Evolutionary conservation across 1,140 invertebrate species (phyloP), one percentile per base, ranked within the genome.

Genomic region (Anagrus nilaparvatae): DNA sequence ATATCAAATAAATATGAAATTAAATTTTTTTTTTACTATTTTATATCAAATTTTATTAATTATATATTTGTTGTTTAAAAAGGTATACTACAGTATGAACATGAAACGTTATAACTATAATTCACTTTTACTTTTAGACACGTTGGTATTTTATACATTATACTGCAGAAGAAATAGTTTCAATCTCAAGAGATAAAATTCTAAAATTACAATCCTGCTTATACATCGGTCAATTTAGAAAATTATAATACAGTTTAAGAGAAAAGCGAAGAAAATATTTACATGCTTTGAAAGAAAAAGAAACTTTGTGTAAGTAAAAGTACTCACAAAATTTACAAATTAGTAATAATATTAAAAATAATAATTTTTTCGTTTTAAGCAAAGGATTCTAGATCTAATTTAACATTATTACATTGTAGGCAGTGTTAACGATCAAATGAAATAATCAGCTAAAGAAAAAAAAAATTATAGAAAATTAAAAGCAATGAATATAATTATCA

Each of bases 161-260:
- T 56, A 90, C 89, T 1, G 81, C 82, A 0, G 86, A 93, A 56
- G 89, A 94, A 64, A 82, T 86, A 1, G 79, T 86, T 7, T 71
- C 75, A 35, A 79, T 90, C 33, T 76, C 86, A 1, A 71, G 80
- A 47, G 77, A 82, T 39, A 87, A 87, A 55, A 60, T 94, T 41
- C 77, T 81, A 7, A 71, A 79, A 32, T 64, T 95, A 7, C 87
- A 92, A 54, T 74, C 78, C 0, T 68, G 24, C 12, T 69, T 92
- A n/a, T 95, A 94, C 53, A 80, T 87, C 32, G 78, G 83, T 21
- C 86, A 94, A 58, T 84, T 87, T 56, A 76, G 78, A 52, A 70
- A 84, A 39, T 64, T 93, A 24, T 76, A 84, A 34, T 75, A 82
- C 47, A 56, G 79, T 2, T 65, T 93, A 25, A 78, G 72, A 50